These are phyloP conservation scores for Etheostoma cragini DNA, from an alignment of 2,113 vertebrate genomes.

Conservation along the genomic window DNA sequence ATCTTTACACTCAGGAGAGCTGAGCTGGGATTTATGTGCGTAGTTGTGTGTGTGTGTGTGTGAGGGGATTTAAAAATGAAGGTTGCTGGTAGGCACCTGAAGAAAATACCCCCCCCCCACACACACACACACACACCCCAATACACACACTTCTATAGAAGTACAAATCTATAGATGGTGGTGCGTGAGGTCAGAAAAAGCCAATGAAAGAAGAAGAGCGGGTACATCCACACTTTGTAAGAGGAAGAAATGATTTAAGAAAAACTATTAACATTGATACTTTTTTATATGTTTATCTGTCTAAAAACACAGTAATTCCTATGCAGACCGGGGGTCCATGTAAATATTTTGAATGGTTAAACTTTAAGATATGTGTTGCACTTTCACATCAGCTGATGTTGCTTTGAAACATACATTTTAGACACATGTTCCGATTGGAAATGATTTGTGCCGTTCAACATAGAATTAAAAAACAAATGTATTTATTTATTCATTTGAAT, in stretches of 20 bases:
- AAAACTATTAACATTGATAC: background rate
- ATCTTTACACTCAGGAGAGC: slow-evolving; percentile 66
- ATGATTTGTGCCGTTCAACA: background rate
- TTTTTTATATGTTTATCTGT: background rate
- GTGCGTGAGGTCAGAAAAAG: background rate
- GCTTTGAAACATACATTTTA: background rate
- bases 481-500: background rate
- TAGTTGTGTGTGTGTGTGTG: background rate
- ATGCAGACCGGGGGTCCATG: background rate
- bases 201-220: background rate
- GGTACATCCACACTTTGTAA: background rate
- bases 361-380: background rate
- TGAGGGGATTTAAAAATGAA: slow-evolving; percentile 36
- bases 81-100: slow-evolving; percentile 10
- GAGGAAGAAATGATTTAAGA: background rate
- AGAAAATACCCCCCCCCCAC: no score
- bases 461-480: background rate
- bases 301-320: background rate
- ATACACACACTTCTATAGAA: background rate
- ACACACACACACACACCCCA: slow-evolving; percentile 9
- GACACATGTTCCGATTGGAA: background rate
- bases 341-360: background rate
- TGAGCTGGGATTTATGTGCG: slow-evolving; percentile 37
- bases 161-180: no score
- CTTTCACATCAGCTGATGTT: background rate